Evolutionary conservation across 2,113 vertebrate genomes (phyloP), one percentile per base, ranked within the genome.

Genomic region (Odocoileus virginianus): DNA sequence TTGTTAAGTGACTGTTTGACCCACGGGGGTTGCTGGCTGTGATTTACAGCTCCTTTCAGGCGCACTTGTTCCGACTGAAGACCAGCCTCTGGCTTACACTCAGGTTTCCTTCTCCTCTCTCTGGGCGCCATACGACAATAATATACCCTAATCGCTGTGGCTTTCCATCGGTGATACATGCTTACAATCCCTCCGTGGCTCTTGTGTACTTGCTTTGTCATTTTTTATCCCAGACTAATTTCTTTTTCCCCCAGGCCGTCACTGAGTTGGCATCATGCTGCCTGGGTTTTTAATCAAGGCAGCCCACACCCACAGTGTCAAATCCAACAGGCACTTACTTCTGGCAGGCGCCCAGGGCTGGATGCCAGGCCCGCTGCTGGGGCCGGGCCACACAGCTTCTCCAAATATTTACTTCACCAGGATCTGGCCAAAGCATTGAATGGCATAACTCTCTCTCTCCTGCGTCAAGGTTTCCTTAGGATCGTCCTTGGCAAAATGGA

Each of bases 211-310:
- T 57, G 55, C 55, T 94, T 89, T 88, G 88, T 91, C n/a, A 12
- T 57, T 95, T 94, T 97, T 95, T 71, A 97, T 95, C 95, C 96
- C 74, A 43, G 87, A 61, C 71, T 93, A 87, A 95, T 98, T 85
- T 94, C 83, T 95, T 82, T 64, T 64, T 74, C 87, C 87, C 91
- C 57, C 36, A 5, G 74, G 87, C 96, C 88, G 91, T 85, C 33
- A 36, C 92, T 28, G 50, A 11, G 4, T 64, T 96, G 96, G 81
- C 97, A 78, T 82, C 3, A 9, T 14, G 67, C 88, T 43, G 60
- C 67, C 84, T 54, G 33, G 10, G 81, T 55, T 90, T 97, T 94
- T 60, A 92, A 82, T 87, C 83, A 50, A 79, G 79, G 61, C 79
- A 3, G 15, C 83, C 81, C 33, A 50, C 43, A 15, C 91, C 92